These are phyloP conservation scores for Cheirogaleus major DNA, from an alignment of 2,797 vertebrate genomes.

Conservation along the genomic window DNA sequence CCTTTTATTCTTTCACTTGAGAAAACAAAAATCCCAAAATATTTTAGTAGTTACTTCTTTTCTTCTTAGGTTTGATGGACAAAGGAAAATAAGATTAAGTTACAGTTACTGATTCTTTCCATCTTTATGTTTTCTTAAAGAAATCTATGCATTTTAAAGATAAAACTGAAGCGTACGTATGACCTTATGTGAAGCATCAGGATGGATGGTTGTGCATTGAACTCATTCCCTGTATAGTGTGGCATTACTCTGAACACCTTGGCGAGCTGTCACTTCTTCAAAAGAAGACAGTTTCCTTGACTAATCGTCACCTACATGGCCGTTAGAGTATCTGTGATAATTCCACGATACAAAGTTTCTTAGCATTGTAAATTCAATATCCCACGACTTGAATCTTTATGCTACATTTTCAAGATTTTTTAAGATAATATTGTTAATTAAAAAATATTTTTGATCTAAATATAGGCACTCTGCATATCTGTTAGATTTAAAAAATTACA, in stretches of 20 bases:
- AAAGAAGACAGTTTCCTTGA: slow-evolving; percentile 13
- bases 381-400: slow-evolving; percentile 75
- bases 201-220: neutral
- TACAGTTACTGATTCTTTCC: slow-evolving; percentile 29
- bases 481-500: slow-evolving; percentile 72
- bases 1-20: slow-evolving; percentile 54
- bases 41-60: slow-evolving; percentile 22
- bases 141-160: slow-evolving; percentile 59
- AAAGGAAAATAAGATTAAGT: slow-evolving; percentile 56
- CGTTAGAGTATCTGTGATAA: slow-evolving; percentile 4
- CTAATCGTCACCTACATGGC: slow-evolving; percentile 12
- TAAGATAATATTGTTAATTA: slow-evolving; percentile 54
- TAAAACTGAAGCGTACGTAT: neutral
- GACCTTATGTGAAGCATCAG: neutral
- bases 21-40: slow-evolving; percentile 4
- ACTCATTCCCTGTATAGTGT: neutral
- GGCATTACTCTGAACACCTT: neutral
- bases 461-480: slow-evolving; percentile 71
- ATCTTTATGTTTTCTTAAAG: slow-evolving; percentile 55
- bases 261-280: neutral
- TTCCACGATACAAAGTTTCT: neutral
- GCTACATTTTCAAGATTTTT: slow-evolving; percentile 76
- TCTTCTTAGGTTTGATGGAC: neutral
- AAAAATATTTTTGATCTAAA: slow-evolving; percentile 81
- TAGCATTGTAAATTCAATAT: slow-evolving; percentile 45